phyloP scores from a whole-genome alignment of 1,140 invertebrate genomes.

The Anastatus disparis region DNA sequence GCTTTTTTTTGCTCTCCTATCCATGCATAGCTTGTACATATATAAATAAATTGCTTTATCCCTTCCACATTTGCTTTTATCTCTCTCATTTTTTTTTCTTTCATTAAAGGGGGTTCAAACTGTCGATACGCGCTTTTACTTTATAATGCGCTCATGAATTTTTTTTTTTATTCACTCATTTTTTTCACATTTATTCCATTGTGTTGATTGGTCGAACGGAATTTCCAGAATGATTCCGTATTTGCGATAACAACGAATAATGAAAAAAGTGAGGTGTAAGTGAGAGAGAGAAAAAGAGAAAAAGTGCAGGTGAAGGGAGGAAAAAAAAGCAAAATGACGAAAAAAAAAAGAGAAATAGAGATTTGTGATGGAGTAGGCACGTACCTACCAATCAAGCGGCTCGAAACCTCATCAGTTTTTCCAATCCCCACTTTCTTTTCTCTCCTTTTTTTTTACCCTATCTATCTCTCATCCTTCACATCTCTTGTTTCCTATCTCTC shows the following conservation, averaged over 20 bases:
- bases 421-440: conserved; percentile 48
- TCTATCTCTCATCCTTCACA: conserved; percentile 22
- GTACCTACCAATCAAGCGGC: conserved; percentile 67
- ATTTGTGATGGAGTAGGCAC: conserved; percentile 64
- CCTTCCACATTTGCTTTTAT: too few relatives aligned
- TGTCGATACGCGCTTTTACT: conserved; percentile 29
- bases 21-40: too few relatives aligned
- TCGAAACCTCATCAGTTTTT: conserved; percentile 66
- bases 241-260: conserved; percentile 40
- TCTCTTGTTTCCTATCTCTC: conserved; percentile 15
- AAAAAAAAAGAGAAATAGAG: conserved; percentile 48
- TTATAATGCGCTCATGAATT: conserved; percentile 30
- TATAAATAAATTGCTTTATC: background rate
- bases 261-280: conserved; percentile 22
- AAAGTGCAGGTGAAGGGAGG: background rate
- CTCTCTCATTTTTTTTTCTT: too few relatives aligned
- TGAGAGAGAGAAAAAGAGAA: background rate
- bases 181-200: conserved; percentile 38
- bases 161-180: conserved; percentile 31
- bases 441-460: conserved; percentile 36
- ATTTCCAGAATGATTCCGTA: conserved; percentile 41
- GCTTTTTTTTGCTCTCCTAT: too few relatives aligned
- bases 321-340: background rate
- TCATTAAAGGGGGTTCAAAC: background rate
- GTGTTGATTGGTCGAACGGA: conserved; percentile 39